Evolutionary conservation across 2,797 vertebrate genomes (phyloP), one percentile per base, ranked within the genome.

Genomic region (Melanotaenia parkinsoni): DNA sequence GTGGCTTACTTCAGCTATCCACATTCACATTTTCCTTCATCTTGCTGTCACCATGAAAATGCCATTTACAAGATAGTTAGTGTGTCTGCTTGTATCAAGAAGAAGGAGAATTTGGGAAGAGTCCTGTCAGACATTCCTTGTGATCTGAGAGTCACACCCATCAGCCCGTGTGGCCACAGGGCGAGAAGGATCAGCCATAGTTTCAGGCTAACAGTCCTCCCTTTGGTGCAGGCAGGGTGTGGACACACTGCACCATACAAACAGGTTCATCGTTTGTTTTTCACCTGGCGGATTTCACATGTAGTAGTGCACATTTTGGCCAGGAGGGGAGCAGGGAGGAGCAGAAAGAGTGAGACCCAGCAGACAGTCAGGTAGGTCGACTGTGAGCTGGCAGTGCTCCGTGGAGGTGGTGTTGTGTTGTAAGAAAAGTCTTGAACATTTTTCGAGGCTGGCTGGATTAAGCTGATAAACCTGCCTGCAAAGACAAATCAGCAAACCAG

Each of bases 191-290:
- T 43, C 62, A 79, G 74, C 43, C 6, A 26, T n/a, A 16, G 51
- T 80, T 63, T 70, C 11, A 53, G 43, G 28, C 33, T 7, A 30
- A 54, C 59, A 53, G 74, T 71, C 37, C 50, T 59, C 35, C 18
- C n/a, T 30, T 0, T 26, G 28, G 12, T 26, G 72, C n/a, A 53
- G 24, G 26, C 57, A 60, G 83, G 87, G 87, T 63, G 77, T 65
- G 58, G 74, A 82, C 66, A 12, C 56, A 11, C 50, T 58, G 51
- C 53, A n/a, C 0, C 40, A 3, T 51, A 35, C 22, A 73, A 1
- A 76, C 79, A 76, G 88, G 87, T 76, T 74, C 85, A 82, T 8
- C 73, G 43, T 79, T 66, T 83, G 50, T 74, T 79, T 70, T 57
- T 18, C 33, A 72, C 61, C 74, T 50, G 61, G 10, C 32, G 5